Percentiles rank a stretch among this genome's conserved stretches.
Evolutionary conservation across 2,888 invertebrate species (phyloP).

Genomic region (Tetragnatha montana): DNA sequence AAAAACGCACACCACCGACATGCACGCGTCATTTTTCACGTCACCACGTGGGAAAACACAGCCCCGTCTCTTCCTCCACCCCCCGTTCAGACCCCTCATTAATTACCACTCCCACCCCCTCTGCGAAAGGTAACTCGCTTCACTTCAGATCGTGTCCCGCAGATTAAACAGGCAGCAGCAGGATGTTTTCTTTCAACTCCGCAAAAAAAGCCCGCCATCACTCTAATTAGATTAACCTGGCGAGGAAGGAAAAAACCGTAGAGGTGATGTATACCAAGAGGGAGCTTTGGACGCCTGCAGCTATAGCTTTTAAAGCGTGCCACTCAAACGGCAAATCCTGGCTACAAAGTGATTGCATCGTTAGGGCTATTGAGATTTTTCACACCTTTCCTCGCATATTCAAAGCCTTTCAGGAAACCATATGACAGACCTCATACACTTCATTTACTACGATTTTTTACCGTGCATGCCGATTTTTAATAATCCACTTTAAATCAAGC

Average conservation of each 20-base stretch:
- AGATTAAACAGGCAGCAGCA: not conserved
- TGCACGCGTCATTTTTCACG: not conserved
- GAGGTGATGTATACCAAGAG: no score
- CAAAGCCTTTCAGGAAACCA: no score
- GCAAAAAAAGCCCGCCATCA: not conserved
- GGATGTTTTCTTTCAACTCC: not conserved
- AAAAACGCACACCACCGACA: not conserved
- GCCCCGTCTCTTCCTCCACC: not conserved
- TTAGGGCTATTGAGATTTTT: no score
- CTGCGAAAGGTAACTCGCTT: not conserved
- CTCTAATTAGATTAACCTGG: not conserved
- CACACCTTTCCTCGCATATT: no score
- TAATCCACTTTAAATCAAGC: no score
- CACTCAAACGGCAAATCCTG: no score
- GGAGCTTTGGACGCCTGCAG: no score
- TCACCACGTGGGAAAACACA: slow-evolving; percentile 9
- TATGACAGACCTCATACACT: no score
- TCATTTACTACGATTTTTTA: no score
- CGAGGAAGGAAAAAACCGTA: not conserved
- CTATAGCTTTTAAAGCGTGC: no score
- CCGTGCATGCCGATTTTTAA: no score
- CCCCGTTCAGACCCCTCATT: not conserved
- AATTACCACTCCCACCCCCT: slow-evolving; percentile 10
- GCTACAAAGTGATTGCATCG: no score
- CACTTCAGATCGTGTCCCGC: not conserved